These are phyloP conservation scores for Leptobrachium leishanense DNA, from an alignment of 2,113 vertebrate species.

Conservation along the genomic window DNA sequence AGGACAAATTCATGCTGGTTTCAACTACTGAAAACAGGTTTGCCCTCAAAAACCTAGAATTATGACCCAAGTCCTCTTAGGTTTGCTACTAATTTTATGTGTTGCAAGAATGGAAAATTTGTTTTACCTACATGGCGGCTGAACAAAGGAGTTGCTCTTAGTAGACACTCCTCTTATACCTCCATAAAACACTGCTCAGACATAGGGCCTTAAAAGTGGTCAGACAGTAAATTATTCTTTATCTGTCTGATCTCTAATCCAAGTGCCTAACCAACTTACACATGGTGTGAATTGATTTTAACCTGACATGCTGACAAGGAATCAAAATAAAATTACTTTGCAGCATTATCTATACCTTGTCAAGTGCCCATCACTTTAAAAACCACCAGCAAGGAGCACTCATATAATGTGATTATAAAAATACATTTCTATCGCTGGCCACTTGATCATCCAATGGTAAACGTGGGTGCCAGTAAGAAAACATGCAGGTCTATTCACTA, in stretches of 20 bases:
- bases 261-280: too few relatives aligned
- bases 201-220: not conserved
- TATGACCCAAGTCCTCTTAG: not conserved
- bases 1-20: not conserved
- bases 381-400: too few relatives aligned
- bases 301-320: too few relatives aligned
- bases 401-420: too few relatives aligned
- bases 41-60: not conserved
- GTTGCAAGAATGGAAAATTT: not conserved
- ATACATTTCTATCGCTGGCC: too few relatives aligned
- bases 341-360: too few relatives aligned
- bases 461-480: too few relatives aligned
- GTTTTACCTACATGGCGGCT: not conserved
- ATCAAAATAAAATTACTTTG: too few relatives aligned
- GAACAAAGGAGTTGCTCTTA: not conserved
- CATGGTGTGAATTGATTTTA: too few relatives aligned
- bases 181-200: constrained; percentile 5
- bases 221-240: constrained; percentile 11
- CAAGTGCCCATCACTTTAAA: too few relatives aligned
- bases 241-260: constrained; percentile 13
- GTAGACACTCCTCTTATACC: constrained; percentile 2
- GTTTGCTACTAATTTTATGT: not conserved
- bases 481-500: too few relatives aligned
- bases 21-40: not conserved
- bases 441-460: too few relatives aligned